These are phyloP conservation scores for Caenorhabditis remanei DNA, from an alignment of 1,140 invertebrate species.

Conservation along the genomic window DNA sequence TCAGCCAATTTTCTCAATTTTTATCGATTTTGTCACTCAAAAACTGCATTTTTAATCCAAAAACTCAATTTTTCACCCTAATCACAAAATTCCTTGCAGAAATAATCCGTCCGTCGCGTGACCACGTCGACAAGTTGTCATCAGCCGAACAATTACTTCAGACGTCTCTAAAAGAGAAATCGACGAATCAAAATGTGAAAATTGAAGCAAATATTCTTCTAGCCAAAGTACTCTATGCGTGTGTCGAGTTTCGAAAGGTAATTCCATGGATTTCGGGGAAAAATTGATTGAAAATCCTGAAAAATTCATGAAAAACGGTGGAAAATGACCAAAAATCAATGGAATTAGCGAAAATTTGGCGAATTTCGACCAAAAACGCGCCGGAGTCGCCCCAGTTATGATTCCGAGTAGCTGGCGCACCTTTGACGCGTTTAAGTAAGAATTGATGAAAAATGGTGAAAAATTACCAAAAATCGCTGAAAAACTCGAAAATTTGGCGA, in stretches of 20 bases:
- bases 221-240: slow-evolving; percentile 34
- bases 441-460: too few species aligned
- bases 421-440: too few species aligned
- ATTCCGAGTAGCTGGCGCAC: too few species aligned
- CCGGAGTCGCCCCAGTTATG: not conserved
- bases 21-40: not conserved
- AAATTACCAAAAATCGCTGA: too few species aligned
- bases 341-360: too few species aligned
- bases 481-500: too few species aligned
- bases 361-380: not conserved
- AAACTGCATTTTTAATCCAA: not conserved
- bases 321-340: too few species aligned
- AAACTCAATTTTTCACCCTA: not conserved
- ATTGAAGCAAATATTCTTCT: slow-evolving; percentile 50
- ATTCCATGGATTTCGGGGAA: too few species aligned
- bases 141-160: slow-evolving; percentile 39
- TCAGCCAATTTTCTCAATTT: too few species aligned
- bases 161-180: slow-evolving; percentile 1
- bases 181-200: slow-evolving; percentile 26
- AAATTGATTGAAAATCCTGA: too few species aligned
- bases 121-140: not conserved
- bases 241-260: slow-evolving; percentile 13
- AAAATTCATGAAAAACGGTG: too few species aligned
- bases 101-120: slow-evolving; percentile 6
- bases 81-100: slow-evolving; percentile 37